Base-by-base conservation (phyloP, 1,140 invertebrate genomes). In the Dufourea novaeangliae region DNA sequence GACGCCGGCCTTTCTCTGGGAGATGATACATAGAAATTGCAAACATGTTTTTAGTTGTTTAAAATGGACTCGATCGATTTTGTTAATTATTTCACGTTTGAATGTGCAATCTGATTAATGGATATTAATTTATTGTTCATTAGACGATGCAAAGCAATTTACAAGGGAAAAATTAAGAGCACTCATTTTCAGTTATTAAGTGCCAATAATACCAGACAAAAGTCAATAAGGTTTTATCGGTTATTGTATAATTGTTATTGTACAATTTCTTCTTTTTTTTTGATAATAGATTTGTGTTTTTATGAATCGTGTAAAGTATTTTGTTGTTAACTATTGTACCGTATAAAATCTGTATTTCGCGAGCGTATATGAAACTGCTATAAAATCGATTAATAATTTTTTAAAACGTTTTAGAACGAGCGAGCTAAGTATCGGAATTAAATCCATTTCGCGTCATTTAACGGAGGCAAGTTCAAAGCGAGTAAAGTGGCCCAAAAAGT, bases 401-500 rank as follows among this genome's bases (percentile, higher is more conserved):
- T 27, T 59, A 37, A 69, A 76, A 76, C 54, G 64, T 29, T 69
- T 37, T n/a, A 39, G 22, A 41, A 46, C 34, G 54, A 69, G 64
- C 10, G 7, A 50, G 29, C 52, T 68, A 37, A 68, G 73, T 69
- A 61, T 76, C 54, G 22, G 69, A 76, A 76, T 69, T 69, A 76
- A 66, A 76, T 76, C 54, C 50, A 56, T 41, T 56, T 56, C 8
- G 8, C 14, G 34, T 25, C 41, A 50, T 76, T 32, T 69, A 61
- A 76, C 34, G 39, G 52, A 57, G 20, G 39, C 64, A 61, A 76
- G 73, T 69, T 76, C 73, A 76, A 76, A 76, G 73, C 29, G 71
- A 56, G n/a, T n/a, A 69, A 59, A 59, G 29, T 69, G 73, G 22
- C 27, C 37, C 52, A 39, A 44, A 67, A 75, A 59, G 63, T 75